A percentile compares a stretch with the other conserved stretches of the same genome.
Conservation (phyloP, 2,113 vertebrate species). For the Amazona guildingii region DNA sequence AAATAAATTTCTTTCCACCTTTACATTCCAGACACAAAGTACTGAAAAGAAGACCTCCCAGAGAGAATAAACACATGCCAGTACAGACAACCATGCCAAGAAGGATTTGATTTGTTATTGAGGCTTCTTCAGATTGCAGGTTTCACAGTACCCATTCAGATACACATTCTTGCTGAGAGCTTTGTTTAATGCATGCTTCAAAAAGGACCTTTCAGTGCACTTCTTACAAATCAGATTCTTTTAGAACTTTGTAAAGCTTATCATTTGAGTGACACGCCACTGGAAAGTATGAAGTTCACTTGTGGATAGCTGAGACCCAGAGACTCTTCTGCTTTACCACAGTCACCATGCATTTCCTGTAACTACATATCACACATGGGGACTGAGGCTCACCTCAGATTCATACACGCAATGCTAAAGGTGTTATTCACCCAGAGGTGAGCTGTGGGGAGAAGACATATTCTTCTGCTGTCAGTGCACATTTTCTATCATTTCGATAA, state of each 20-base stretch:
- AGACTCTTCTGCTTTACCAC: accelerated
- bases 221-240: neutral
- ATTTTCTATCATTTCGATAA: neutral
- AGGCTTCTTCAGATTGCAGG: neutral
- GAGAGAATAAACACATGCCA: conserved; percentile 37
- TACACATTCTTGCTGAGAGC: neutral
- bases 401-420: neutral
- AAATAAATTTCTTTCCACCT: neutral
- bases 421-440: neutral
- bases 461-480: neutral
- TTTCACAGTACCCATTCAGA: conserved; percentile 13
- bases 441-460: neutral
- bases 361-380: neutral
- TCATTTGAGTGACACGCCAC: neutral
- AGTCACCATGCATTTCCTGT: neutral
- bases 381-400: neutral
- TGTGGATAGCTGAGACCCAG: neutral
- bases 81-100: neutral
- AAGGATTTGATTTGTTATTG: conserved; percentile 18
- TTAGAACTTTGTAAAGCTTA: conserved; percentile 11
- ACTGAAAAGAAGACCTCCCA: conserved; percentile 7
- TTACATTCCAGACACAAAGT: neutral
- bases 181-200: conserved; percentile 34
- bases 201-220: neutral
- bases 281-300: neutral